A percentile compares a stretch with the other conserved stretches of the same genome.
Evolutionary conservation across 2,797 vertebrate species (phyloP).

Genomic region (Phoxinus dragarum): DNA sequence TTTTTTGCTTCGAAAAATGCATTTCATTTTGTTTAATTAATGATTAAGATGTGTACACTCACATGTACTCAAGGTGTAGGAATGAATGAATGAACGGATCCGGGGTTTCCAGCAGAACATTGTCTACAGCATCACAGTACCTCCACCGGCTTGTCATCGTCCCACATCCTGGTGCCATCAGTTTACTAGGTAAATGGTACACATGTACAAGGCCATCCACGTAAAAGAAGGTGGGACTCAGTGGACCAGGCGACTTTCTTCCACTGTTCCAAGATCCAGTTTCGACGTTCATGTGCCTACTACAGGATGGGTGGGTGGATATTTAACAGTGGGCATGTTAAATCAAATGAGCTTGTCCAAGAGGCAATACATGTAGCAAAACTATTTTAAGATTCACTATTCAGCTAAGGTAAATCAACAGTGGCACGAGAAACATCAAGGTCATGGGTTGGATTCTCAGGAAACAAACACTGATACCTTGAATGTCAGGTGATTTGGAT

Average conservation of each 20-base stretch:
- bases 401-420: background rate
- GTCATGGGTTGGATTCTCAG: background rate
- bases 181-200: too few species aligned
- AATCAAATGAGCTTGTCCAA: background rate
- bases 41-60: background rate
- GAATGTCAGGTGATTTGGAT: background rate
- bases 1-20: background rate
- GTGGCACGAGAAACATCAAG: background rate
- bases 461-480: background rate
- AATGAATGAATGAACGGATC: too few species aligned
- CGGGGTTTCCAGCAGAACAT: too few species aligned
- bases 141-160: too few species aligned
- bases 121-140: too few species aligned
- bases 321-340: background rate
- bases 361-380: background rate
- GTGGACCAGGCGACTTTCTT: too few species aligned
- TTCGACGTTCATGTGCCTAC: too few species aligned
- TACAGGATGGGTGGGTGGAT: background rate
- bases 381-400: background rate
- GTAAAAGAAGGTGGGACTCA: too few species aligned
- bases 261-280: too few species aligned
- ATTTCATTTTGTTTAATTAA: background rate
- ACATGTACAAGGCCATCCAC: too few species aligned
- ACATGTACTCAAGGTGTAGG: too few species aligned
- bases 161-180: too few species aligned